These are phyloP conservation scores for Beris chalybata DNA, from an alignment of 2,888 invertebrate species.

Conservation along the genomic window DNA sequence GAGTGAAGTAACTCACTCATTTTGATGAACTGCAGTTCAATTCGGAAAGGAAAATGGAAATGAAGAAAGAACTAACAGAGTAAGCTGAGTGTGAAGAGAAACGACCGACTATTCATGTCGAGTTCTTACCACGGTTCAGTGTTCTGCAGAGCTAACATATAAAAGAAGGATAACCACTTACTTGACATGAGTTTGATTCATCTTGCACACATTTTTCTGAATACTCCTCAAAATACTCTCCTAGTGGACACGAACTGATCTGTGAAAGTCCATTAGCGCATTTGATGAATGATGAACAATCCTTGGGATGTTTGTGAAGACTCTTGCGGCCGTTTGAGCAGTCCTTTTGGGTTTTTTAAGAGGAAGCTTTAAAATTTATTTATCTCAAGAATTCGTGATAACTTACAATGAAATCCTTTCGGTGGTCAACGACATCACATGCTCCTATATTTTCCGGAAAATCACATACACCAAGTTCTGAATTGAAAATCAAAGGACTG, in stretches of 20 bases:
- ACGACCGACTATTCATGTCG: too few species aligned
- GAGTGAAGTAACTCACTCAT: too few species aligned
- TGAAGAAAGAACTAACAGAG: too few species aligned
- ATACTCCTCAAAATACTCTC: conserved; percentile 26
- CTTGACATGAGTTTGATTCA: not conserved
- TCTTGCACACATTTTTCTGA: conserved; percentile 9
- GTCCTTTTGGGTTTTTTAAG: too few species aligned
- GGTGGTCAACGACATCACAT: not conserved
- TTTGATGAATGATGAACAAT: conserved; percentile 30
- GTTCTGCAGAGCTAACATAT: not conserved
- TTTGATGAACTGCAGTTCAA: too few species aligned
- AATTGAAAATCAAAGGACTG: conserved; percentile 28
- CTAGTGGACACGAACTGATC: conserved; percentile 22
- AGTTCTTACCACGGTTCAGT: not conserved
- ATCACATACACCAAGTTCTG: conserved; percentile 24
- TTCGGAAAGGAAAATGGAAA: too few species aligned
- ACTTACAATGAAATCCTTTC: not conserved
- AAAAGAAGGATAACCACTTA: conserved; percentile 1
- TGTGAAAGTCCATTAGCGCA: conserved; percentile 20
- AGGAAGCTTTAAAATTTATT: too few species aligned
- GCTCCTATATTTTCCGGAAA: conserved; percentile 25
- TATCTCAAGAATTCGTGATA: too few species aligned
- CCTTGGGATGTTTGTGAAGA: conserved; percentile 24
- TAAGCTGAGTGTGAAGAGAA: too few species aligned
- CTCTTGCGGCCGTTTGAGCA: conserved; percentile 3